Percentiles rank a stretch among this genome's conserved stretches.
Evolutionary conservation across 1,140 invertebrate species (phyloP).

Genomic region (Physella acuta): DNA sequence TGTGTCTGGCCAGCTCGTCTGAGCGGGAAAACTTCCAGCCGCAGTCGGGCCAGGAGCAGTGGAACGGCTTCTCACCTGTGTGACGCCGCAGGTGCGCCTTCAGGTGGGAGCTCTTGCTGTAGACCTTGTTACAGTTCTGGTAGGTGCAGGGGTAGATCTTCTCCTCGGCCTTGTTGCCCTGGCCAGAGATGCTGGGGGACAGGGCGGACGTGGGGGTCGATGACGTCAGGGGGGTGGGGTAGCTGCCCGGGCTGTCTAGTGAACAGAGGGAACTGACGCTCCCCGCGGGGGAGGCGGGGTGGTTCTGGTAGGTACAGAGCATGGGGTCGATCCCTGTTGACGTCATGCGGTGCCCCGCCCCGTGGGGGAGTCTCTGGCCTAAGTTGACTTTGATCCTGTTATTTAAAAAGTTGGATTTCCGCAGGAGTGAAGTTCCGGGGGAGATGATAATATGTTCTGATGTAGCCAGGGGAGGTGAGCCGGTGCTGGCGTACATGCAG

Average conservation of each 20-base stretch:
- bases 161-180: conserved; percentile 42
- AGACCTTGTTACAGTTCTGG: conserved; percentile 68
- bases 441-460: neutral
- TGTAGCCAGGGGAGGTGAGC: neutral
- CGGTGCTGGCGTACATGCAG: conserved; percentile 1
- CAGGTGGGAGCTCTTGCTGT: conserved; percentile 88
- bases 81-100: conserved; percentile 91
- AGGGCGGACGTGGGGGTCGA: conserved; percentile 1
- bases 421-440: neutral
- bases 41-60: conserved; percentile 88
- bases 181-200: neutral
- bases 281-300: conserved; percentile 3
- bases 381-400: conserved; percentile 5
- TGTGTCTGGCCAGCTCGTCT: conserved; percentile 81
- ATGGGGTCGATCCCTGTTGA: conserved; percentile 19
- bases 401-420: conserved; percentile 1
- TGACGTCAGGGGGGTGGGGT: conserved; percentile 7
- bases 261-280: neutral
- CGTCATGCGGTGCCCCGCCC: conserved; percentile 17
- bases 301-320: conserved; percentile 13
- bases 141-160: conserved; percentile 71
- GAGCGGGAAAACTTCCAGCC: conserved; percentile 91
- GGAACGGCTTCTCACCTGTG: conserved; percentile 92
- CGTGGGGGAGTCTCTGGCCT: conserved; percentile 8
- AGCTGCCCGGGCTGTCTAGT: conserved; percentile 3